Base-by-base conservation (phyloP, 2,113 vertebrate genomes). In the Cromileptes altivelis region DNA sequence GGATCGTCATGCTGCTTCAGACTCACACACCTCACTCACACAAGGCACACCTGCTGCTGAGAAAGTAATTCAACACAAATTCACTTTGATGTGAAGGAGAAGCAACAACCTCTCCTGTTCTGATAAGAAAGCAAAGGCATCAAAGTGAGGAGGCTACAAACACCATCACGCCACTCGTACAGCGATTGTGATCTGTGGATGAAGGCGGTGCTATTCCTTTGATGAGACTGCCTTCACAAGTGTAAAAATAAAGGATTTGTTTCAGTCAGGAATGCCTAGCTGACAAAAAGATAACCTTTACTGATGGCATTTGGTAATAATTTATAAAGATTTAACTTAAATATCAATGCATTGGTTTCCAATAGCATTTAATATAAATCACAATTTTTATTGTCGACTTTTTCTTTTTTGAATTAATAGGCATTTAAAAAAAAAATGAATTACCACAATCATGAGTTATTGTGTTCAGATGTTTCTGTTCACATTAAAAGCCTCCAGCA, bases 71-170 rank as follows among this genome's bases (percentile, higher is more conserved):
- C 57, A 57, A 55, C 83, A 70, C 56, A 80, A 83, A 89, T 80
- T 15, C 50, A 68, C 88, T 88, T 87, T 90, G 90, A 91, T 90
- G 79, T 80, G 70, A 70, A 78, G 72, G 67, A 75, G 61, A 83
- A 84, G 58, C 81, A 90, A 72, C 80, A 90, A 75, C 52, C 33
- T 70, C 56, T 75, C 55, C 61, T 42, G 71, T 75, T 52, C 53
- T 78, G 85, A 71, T 74, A 80, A 86, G 62, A 87, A 62, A 69
- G 70, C 60, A 72, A 82, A 86, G 49, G 52, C 81, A 88, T 87
- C 80, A 85, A 82, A 82, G 75, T 60, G n/a, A 63, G n/a, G n/a
- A 65, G 50, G 60, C 84, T 33, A 53, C 56, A 71, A 76, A 67
- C 57, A 62, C 65, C 1, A 0, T 50, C 47, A 61, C 72, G 23